A percentile compares a stretch with the other conserved stretches of the same genome.
Evolutionary conservation across 2,113 vertebrate genomes (phyloP).

Genomic region (Perca schrenkii): DNA sequence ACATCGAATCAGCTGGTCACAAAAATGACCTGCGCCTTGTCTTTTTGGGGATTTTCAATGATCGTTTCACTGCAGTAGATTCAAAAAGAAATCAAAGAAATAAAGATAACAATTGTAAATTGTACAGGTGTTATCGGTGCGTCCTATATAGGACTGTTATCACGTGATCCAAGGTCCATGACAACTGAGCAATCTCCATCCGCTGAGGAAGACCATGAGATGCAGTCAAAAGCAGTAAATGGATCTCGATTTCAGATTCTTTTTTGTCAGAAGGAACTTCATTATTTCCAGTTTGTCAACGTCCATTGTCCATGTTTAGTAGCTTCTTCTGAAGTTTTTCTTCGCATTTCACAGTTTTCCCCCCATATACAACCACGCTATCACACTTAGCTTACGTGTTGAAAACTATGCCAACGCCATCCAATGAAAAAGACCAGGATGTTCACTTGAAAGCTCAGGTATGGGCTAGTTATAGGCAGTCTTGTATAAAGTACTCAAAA

Average conservation of each 20-base stretch:
- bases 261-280: background rate
- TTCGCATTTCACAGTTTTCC: background rate
- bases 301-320: background rate
- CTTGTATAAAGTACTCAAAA: too few relatives aligned
- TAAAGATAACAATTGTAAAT: background rate
- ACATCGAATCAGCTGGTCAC: conserved; percentile 15
- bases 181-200: background rate
- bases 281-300: background rate
- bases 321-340: background rate
- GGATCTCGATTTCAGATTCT: background rate
- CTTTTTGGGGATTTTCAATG: background rate
- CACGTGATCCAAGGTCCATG: background rate
- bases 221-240: background rate
- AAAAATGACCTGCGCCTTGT: background rate
- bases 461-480: too few relatives aligned
- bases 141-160: background rate
- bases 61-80: background rate
- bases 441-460: background rate
- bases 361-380: background rate
- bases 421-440: background rate
- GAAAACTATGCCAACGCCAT: background rate
- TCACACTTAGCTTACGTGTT: background rate
- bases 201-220: background rate
- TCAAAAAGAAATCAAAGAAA: background rate
- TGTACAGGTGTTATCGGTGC: too few relatives aligned